phyloP scores from a whole-genome alignment of 2,797 vertebrate genomes.

The Etheostoma perlongum region DNA sequence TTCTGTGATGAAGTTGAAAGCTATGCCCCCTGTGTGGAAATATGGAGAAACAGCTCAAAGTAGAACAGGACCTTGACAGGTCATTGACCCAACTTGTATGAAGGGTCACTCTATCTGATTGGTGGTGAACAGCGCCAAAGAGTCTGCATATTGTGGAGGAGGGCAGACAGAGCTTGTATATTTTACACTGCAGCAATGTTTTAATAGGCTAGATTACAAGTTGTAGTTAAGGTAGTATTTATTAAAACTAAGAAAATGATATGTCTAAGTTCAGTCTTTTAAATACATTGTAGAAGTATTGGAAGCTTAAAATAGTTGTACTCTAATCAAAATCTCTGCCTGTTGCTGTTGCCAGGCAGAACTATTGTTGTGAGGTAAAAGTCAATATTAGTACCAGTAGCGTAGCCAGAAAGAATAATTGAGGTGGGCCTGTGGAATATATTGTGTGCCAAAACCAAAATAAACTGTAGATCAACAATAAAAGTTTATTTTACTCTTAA shows the following conservation, averaged over 20 bases:
- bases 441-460: constrained; percentile 2
- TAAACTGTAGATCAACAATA: not conserved
- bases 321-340: not conserved
- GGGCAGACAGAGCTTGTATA: not conserved
- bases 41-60: constrained; percentile 61
- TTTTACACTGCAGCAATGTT: not conserved
- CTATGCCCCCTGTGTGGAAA: constrained; percentile 50
- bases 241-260: not conserved
- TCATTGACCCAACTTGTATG: constrained; percentile 55
- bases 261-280: not conserved
- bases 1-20: constrained; percentile 68
- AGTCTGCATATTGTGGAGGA: not conserved
- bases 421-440: not conserved
- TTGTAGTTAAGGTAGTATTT: not conserved
- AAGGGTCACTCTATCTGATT: constrained; percentile 48
- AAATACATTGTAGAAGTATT: not conserved
- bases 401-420: not conserved
- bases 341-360: not conserved
- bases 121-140: not conserved
- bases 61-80: constrained; percentile 70
- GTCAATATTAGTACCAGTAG: not conserved
- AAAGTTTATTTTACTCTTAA: not conserved
- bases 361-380: not conserved
- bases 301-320: not conserved
- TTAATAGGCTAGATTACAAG: not conserved